These are phyloP conservation scores for Rotaria socialis DNA, from an alignment of 2,888 invertebrate genomes.

Conservation along the genomic window DNA sequence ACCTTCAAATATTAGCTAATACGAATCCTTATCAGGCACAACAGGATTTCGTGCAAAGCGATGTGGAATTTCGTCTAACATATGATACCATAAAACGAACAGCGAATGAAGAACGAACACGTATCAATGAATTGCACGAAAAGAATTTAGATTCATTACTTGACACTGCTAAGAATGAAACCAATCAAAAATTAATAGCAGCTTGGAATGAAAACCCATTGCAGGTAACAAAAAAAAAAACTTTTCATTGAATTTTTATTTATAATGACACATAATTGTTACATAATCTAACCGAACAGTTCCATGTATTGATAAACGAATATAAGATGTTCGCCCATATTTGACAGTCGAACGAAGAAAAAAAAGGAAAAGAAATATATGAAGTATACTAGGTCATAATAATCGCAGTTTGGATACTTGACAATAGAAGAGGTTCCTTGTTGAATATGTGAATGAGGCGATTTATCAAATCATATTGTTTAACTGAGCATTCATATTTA, in stretches of 20 bases:
- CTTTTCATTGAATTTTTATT: neutral
- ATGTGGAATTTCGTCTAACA: neutral
- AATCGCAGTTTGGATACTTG: neutral
- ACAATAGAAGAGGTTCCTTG: neutral
- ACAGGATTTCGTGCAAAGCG: neutral
- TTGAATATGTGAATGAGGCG: neutral
- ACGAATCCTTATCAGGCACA: neutral
- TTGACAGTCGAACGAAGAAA: neutral
- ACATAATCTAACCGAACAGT: neutral
- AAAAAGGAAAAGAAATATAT: neutral
- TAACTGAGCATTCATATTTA: neutral
- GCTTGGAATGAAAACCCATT: neutral
- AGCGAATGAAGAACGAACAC: neutral
- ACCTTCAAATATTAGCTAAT: neutral
- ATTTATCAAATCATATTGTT: neutral
- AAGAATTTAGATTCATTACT: neutral
- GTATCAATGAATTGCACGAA: slow-evolving; percentile 30
- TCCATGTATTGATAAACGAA: neutral
- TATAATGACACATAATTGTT: neutral
- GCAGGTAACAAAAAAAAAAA: neutral
- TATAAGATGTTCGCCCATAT: neutral
- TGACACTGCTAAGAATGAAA: neutral
- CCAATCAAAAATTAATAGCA: neutral
- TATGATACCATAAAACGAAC: neutral
- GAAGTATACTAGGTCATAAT: neutral